phyloP scores from a whole-genome alignment of 2,113 vertebrate species.

The Saguinus midas region DNA sequence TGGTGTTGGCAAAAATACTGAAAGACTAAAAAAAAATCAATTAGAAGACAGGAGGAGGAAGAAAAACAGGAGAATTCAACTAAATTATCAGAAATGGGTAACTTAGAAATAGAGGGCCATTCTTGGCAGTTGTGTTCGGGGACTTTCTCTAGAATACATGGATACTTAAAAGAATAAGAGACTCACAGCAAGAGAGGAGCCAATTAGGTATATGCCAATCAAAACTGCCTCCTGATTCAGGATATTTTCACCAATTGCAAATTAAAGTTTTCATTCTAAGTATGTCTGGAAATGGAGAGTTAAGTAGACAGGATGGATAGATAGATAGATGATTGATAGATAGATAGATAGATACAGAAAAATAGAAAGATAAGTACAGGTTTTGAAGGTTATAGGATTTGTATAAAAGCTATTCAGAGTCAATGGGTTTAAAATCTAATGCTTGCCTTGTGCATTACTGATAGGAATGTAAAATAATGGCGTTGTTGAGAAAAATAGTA shows the following conservation, averaged over 20 bases:
- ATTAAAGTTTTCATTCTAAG: background rate
- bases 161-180: background rate
- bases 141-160: background rate
- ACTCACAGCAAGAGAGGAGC: background rate
- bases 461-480: background rate
- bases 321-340: background rate
- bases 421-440: background rate
- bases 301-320: background rate
- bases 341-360: background rate
- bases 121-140: background rate
- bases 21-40: background rate
- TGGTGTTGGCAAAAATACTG: background rate
- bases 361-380: background rate
- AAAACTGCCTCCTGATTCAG: background rate
- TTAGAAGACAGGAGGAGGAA: background rate
- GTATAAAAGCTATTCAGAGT: background rate
- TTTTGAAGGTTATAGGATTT: background rate
- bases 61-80: background rate
- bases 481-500: background rate
- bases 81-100: background rate
- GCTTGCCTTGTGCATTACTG: background rate
- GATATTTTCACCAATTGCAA: background rate
- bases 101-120: background rate
- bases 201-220: fast-evolving
- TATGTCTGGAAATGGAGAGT: background rate